These are phyloP conservation scores for Ia io DNA, from an alignment of 2,113 vertebrate species.

Conservation along the genomic window DNA sequence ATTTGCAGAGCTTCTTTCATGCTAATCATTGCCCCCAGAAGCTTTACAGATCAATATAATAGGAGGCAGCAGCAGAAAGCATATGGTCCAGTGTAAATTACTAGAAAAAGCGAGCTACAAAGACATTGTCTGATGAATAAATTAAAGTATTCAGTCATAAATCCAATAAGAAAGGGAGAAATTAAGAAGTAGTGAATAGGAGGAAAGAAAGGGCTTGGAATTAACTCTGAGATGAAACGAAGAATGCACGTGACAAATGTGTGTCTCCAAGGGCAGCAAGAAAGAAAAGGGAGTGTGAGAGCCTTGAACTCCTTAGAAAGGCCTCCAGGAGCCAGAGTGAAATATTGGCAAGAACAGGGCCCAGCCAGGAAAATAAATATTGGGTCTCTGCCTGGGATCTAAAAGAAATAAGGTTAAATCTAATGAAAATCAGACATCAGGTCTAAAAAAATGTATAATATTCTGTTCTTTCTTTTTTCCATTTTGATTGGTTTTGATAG, in stretches of 20 bases:
- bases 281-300: not conserved
- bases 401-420: constrained; percentile 72
- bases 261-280: constrained; percentile 5
- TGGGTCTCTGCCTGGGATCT: constrained; percentile 64
- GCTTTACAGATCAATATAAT: constrained; percentile 64
- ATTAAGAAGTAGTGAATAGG: constrained; percentile 68
- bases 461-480: constrained; percentile 67
- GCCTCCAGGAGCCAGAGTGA: constrained; percentile 49
- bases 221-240: constrained; percentile 53
- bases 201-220: constrained; percentile 67
- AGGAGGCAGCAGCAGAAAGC: constrained; percentile 65
- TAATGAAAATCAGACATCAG: constrained; percentile 76
- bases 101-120: constrained; percentile 65
- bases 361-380: constrained; percentile 69
- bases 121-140: constrained; percentile 74
- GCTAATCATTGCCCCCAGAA: constrained; percentile 63
- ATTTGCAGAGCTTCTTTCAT: constrained; percentile 50
- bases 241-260: constrained; percentile 50
- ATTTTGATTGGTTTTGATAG: constrained; percentile 75
- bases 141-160: constrained; percentile 76
- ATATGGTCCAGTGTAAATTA: constrained; percentile 72
- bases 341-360: constrained; percentile 56
- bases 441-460: constrained; percentile 62
- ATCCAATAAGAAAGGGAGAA: constrained; percentile 71
- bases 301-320: constrained; percentile 45